Evolutionary conservation across 2,113 vertebrate species (phyloP), one percentile per base, ranked within the genome.

Genomic region (Melanerpes formicivorus): DNA sequence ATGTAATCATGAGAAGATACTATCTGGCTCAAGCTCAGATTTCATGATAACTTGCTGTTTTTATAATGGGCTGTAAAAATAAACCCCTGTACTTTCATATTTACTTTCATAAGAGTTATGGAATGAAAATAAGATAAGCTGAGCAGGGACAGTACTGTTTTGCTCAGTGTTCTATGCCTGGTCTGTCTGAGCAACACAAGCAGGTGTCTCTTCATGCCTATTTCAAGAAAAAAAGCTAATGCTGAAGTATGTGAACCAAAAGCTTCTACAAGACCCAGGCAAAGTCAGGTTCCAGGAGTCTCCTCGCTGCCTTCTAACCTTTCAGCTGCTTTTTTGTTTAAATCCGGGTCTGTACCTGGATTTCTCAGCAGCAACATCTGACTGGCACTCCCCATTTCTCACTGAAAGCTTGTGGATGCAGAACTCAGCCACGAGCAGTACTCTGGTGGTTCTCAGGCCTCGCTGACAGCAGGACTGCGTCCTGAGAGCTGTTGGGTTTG

Each of bases 11-110:
- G 63, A 91, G 66, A 81, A 89, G 81, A 90, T 82, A 23, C 7
- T 84, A 90, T 96, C 94, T 94, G 48, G 66, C 73, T 12, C 55
- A 71, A 75, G 73, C 70, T 95, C 78, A 85, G 91, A 91, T 96
- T 90, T 93, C 65, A 4, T 59, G 90, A 93, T 92, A 88, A 59
- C 23, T 19, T 66, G 15, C 37, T 78, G 34, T 5, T 87, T 90
- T 87, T 90, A 66, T 82, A 92, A 64, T 1, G 4, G 25, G 30
- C 55, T 88, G 66, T 87, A 92, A 73, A 95, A 96, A 92, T 87
- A 94, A 79, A 80, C 7, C 5, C 6, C 29, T 62, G 44, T 84
- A 29, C 21, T 90, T 93, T 69, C 70, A 59, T 86, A 54, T 86
- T 95, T 84, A 75, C 55, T 88, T 81, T 65, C 77, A 46, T 90